A percentile compares a stretch with the other conserved stretches of the same genome.
Conservation (phyloP, 2,888 invertebrate species). For the Aromia moschata region DNA sequence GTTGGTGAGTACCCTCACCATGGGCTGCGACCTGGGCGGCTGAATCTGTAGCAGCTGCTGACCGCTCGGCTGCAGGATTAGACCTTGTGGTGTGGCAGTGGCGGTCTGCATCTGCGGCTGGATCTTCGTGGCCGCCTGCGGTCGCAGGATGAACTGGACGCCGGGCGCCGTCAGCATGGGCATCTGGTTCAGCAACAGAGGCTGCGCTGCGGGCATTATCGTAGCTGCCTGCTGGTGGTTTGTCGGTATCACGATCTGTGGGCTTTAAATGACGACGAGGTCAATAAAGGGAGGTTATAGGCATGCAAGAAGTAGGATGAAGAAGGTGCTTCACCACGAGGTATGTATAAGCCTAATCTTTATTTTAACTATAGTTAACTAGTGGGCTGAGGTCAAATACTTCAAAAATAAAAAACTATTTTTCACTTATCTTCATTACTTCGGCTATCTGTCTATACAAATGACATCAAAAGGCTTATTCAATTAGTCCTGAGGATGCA, state of each 20-base stretch:
- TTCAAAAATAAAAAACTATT: no score
- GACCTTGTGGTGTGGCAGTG: conserved; percentile 56
- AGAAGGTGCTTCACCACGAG: no score
- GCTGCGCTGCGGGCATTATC: conserved; percentile 60
- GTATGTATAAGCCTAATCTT: no score
- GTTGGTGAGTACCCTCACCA: conserved; percentile 71
- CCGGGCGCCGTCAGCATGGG: conserved; percentile 68
- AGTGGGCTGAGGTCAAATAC: no score
- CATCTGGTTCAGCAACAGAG: conserved; percentile 61
- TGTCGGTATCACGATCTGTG: conserved; percentile 60
- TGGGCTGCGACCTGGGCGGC: conserved; percentile 55
- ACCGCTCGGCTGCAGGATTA: conserved; percentile 58
- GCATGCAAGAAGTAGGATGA: no score
- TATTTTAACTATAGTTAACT: no score
- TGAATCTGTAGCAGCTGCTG: conserved; percentile 57
- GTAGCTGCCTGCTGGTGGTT: conserved; percentile 56
- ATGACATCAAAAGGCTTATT: no score
- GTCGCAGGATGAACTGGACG: conserved; percentile 76
- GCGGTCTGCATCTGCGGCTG: conserved; percentile 55
- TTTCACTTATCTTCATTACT: no score
- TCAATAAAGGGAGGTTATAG: no score
- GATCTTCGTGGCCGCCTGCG: conserved; percentile 67
- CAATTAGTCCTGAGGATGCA: no score
- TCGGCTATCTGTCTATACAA: no score
- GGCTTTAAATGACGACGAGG: conserved; percentile 55